These are phyloP conservation scores for Vidua macroura DNA, from an alignment of 2,113 vertebrate genomes.

Conservation along the genomic window DNA sequence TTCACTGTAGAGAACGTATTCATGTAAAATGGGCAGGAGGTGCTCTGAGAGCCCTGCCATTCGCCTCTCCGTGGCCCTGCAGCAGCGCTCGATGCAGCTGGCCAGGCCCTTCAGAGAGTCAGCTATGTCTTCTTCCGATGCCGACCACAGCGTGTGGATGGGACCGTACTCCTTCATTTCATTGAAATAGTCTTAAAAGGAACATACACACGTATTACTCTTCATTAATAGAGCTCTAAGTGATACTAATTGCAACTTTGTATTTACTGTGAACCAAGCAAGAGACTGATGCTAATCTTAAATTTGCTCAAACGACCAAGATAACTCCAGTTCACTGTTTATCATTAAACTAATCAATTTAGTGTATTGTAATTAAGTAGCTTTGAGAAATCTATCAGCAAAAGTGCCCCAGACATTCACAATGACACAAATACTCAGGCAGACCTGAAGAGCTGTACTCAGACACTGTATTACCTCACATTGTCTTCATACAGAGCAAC, in stretches of 20 bases:
- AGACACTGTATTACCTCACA: not conserved
- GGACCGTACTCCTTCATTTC: slow-evolving; percentile 87
- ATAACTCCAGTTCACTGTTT: not conserved
- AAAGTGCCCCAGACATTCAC: not conserved
- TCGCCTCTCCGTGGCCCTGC: slow-evolving; percentile 79
- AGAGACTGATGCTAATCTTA: not conserved
- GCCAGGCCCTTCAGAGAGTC: slow-evolving; percentile 82
- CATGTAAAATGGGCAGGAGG: slow-evolving; percentile 85
- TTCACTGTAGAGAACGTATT: slow-evolving; percentile 90
- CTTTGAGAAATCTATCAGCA: not conserved
- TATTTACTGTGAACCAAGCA: not conserved
- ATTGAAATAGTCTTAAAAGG: slow-evolving; percentile 82
- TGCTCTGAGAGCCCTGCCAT: slow-evolving; percentile 77
- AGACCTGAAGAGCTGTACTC: not conserved
- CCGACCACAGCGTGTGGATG: slow-evolving; percentile 85
- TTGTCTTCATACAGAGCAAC: not conserved
- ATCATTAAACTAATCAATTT: not conserved
- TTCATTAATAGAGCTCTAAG: not conserved
- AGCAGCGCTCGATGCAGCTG: slow-evolving; percentile 81
- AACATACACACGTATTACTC: not conserved
- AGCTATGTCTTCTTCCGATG: slow-evolving; percentile 79
- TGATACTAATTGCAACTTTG: not conserved
- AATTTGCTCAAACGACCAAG: not conserved
- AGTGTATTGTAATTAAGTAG: not conserved
- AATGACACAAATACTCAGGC: not conserved